These are phyloP conservation scores for Brachymystax lenok DNA, from an alignment of 2,797 vertebrate genomes.

Conservation along the genomic window DNA sequence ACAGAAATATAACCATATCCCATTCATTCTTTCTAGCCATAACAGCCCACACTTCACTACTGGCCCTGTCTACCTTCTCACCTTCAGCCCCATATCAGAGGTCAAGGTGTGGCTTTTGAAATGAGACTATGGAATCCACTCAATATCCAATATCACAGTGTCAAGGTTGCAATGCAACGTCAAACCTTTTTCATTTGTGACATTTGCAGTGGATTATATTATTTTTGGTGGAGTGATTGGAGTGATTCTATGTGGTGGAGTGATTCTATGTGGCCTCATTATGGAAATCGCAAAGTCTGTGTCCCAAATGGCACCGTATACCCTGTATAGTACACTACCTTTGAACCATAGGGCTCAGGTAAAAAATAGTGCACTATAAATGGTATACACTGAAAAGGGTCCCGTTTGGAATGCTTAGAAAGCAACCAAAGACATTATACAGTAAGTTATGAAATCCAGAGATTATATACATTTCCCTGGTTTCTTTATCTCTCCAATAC, in stretches of 20 bases:
- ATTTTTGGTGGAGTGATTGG: too few species aligned
- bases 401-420: background rate
- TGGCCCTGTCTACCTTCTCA: background rate
- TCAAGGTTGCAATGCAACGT: background rate
- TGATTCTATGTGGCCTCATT: background rate
- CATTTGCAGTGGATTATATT: background rate
- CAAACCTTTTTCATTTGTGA: background rate
- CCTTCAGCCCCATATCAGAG: background rate
- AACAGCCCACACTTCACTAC: background rate
- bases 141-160: background rate
- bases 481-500: background rate
- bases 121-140: background rate
- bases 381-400: background rate
- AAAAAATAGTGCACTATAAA: background rate
- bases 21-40: background rate
- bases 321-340: too few species aligned
- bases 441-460: background rate
- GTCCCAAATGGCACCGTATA: background rate
- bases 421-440: background rate
- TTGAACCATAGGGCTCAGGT: background rate
- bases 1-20: background rate
- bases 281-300: conserved; percentile 9
- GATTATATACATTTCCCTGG: background rate
- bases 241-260: background rate
- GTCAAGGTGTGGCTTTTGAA: background rate